These are phyloP conservation scores for Blastomussa wellsi DNA, from an alignment of 92 coral and sea anemone genomes.

Conservation along the genomic window DNA sequence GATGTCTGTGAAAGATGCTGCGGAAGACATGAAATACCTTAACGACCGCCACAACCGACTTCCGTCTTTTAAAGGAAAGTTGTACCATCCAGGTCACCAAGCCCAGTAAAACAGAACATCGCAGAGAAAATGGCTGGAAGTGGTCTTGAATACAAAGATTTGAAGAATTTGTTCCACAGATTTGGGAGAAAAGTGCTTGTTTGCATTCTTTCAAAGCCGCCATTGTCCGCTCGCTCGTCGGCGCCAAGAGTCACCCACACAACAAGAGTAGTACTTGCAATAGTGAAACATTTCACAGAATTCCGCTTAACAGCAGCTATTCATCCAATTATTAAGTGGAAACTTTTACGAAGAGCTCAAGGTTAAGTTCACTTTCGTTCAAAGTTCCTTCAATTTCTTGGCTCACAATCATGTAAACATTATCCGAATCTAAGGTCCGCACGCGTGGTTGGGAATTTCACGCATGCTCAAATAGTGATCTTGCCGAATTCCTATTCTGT, in stretches of 20 bases:
- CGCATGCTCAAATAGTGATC: slow-evolving; percentile 3
- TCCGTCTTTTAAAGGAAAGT: neutral
- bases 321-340: neutral
- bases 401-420: neutral
- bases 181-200: slow-evolving; percentile 39
- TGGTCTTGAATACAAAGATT: slow-evolving; percentile 55
- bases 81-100: neutral
- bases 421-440: neutral
- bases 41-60: slow-evolving; percentile 49
- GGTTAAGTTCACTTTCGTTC: neutral
- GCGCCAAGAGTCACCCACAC: slow-evolving; percentile 37
- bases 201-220: slow-evolving; percentile 15
- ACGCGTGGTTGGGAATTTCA: slow-evolving; percentile 1
- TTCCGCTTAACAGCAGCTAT: neutral
- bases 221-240: slow-evolving; percentile 12
- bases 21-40: slow-evolving; percentile 55
- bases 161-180: slow-evolving; percentile 12
- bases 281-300: slow-evolving; percentile 19
- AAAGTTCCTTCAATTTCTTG: neutral
- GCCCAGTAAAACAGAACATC: slow-evolving; percentile 24
- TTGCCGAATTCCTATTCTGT: neutral
- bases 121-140: slow-evolving; percentile 51
- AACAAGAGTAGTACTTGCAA: slow-evolving; percentile 15
- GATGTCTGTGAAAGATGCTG: slow-evolving; percentile 36
- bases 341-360: neutral